Evolutionary conservation across 2,888 invertebrate genomes (phyloP).

Genomic region (Drosophila prolongata): DNA sequence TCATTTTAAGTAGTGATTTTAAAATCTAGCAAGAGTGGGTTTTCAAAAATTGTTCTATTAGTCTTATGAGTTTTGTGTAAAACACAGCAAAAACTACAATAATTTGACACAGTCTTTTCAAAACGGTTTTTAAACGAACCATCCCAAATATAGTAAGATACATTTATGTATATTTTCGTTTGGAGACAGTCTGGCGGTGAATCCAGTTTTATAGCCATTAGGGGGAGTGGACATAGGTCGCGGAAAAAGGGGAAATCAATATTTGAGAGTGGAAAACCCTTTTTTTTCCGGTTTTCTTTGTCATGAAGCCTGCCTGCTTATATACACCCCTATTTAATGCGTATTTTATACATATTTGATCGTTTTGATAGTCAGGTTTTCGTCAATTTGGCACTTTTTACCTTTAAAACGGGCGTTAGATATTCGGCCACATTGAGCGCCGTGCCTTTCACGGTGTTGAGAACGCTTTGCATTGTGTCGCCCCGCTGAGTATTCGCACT

Average conservation of each 20-base stretch:
- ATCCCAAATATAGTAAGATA: too few species aligned
- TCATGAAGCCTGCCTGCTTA: neutral
- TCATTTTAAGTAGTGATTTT: too few species aligned
- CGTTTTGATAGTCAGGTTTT: neutral
- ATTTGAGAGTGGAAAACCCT: neutral
- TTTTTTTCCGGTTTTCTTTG: conserved; percentile 4
- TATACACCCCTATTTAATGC: neutral
- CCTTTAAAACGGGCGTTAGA: conserved; percentile 97
- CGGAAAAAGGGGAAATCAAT: conserved; percentile 21
- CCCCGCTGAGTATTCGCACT: conserved; percentile 50
- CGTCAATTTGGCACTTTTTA: conserved; percentile 83
- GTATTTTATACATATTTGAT: conserved; percentile 4
- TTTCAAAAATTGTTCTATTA: too few species aligned
- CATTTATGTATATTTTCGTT: neutral
- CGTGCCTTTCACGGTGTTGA: conserved; percentile 97
- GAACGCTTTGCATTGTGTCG: conserved; percentile 95
- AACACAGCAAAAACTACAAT: too few species aligned
- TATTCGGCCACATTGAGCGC: conserved; percentile 98
- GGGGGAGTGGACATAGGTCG: neutral
- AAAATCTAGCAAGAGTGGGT: too few species aligned
- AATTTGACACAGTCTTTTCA: neutral
- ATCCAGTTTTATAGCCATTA: conserved; percentile 11
- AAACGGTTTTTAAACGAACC: too few species aligned
- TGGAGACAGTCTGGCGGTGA: conserved; percentile 22
- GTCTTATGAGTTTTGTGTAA: too few species aligned